Evolutionary conservation across 2,113 vertebrate genomes (phyloP), one percentile per base, ranked within the genome.

Genomic region (Xiphorhynchus elegans): DNA sequence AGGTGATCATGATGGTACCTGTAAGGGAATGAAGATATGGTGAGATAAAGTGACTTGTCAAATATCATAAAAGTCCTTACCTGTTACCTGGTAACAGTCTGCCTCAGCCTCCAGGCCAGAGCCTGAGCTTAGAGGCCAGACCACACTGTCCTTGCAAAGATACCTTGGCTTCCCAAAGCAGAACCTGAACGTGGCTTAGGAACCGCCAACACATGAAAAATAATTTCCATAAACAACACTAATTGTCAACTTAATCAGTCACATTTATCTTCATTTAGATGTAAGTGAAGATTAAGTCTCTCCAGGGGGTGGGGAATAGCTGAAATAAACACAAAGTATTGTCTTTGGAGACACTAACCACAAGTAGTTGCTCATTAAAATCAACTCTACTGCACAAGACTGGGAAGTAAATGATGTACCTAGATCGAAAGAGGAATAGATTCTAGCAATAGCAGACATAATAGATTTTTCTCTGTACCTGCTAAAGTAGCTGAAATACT

Each of bases 301-400:
- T 89, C 60, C 28, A 68, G 84, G 46, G 74, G 40, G 28, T 42
- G 72, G 24, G 25, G 66, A 92, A 82, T 46, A 93, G 70, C 77
- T 91, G 81, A 89, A 91, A 87, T 89, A 94, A 94, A 93, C 92
- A 92, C 18, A 72, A 78, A 90, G 66, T 33, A 66, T 69, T 94
- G 87, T 93, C 84, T 93, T 95, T 10, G 3, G 81, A 83, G 85
- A 69, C 62, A 53, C 58, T 64, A 92, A 75, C 74, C 37, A 89
- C 44, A 81, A 74, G 55, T 12, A 84, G 39, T 39, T 64, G 15
- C 67, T 96, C 84, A 50, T 94, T 95, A 95, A 82, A 92, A 84
- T 89, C 78, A 82, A 19, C 25, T 79, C 55, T 78, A 8, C 40
- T 89, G 64, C 31, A 39, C 58, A 89, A 82, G 84, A 73, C 33